phyloP scores from a whole-genome alignment of 2,113 vertebrate genomes.

The Carassius auratus region DNA sequence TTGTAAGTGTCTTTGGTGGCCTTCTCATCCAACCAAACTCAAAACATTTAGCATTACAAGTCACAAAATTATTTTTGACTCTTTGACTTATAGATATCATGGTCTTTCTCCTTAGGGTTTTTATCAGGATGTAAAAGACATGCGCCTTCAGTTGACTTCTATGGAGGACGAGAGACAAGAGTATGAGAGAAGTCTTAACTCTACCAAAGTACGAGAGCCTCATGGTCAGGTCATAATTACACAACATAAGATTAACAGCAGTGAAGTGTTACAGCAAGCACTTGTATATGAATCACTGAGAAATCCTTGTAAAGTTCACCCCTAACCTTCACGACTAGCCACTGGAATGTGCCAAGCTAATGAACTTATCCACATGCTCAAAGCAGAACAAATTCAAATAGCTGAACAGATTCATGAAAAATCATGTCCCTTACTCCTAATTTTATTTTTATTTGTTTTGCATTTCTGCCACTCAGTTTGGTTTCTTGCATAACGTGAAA shows the following conservation, averaged over 20 bases:
- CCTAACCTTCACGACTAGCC: neutral
- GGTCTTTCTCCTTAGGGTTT: constrained; percentile 74
- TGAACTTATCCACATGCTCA: neutral
- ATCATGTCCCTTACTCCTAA: neutral
- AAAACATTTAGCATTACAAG: neutral
- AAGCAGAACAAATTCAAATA: neutral
- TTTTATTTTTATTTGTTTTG: no score
- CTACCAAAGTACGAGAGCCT: constrained; percentile 83
- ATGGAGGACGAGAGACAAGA: constrained; percentile 88
- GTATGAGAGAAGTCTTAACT: constrained; percentile 88
- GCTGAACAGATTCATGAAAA: neutral
- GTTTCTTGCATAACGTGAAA: neutral
- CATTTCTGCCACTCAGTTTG: neutral
- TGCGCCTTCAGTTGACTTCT: constrained; percentile 85
- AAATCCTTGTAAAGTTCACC: neutral
- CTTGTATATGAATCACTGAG: neutral
- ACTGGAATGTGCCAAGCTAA: constrained; percentile 10
- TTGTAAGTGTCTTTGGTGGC: neutral
- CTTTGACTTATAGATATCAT: constrained; percentile 29
- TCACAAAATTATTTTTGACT: constrained; percentile 14
- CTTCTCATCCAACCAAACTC: neutral
- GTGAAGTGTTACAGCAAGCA: constrained; percentile 3
- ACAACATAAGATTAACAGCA: neutral
- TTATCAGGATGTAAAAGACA: constrained; percentile 86
- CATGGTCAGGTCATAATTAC: neutral